A percentile compares a stretch with the other conserved stretches of the same genome.
phyloP scores from a whole-genome alignment of 2,797 vertebrate species.

The Limosa lapponica region DNA sequence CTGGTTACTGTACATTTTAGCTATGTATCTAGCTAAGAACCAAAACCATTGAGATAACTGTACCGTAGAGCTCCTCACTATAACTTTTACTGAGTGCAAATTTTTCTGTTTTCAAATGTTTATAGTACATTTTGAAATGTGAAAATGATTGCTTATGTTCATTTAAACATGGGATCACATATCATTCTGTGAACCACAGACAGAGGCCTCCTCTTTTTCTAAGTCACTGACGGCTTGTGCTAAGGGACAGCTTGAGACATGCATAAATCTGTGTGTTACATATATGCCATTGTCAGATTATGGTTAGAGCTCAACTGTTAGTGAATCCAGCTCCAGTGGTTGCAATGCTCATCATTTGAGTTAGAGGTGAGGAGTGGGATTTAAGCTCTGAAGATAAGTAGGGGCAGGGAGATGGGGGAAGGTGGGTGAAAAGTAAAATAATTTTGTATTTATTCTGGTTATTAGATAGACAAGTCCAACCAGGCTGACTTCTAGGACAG shows the following conservation, averaged over 20 bases:
- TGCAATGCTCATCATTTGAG: rapidly evolving
- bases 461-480: background rate
- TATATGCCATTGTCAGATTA: no score
- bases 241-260: background rate
- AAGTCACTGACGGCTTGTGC: background rate
- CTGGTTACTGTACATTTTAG: background rate
- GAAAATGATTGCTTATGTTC: background rate
- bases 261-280: rapidly evolving
- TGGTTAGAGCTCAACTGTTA: background rate
- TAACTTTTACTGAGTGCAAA: background rate
- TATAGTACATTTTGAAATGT: background rate
- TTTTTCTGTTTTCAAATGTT: background rate
- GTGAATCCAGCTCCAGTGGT: rapidly evolving
- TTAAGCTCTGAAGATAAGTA: background rate
- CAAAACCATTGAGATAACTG: background rate
- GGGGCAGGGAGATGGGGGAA: rapidly evolving
- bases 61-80: background rate
- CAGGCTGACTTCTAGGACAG: background rate
- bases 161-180: background rate
- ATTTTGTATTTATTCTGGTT: background rate
- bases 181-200: no score
- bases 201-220: background rate
- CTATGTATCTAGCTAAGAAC: background rate
- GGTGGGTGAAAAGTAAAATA: background rate
- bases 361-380: background rate